Percentiles rank a stretch among this genome's conserved stretches.
Evolutionary conservation across 2,797 vertebrate genomes (phyloP).

Genomic region (Typhlichthys eigenmanni): DNA sequence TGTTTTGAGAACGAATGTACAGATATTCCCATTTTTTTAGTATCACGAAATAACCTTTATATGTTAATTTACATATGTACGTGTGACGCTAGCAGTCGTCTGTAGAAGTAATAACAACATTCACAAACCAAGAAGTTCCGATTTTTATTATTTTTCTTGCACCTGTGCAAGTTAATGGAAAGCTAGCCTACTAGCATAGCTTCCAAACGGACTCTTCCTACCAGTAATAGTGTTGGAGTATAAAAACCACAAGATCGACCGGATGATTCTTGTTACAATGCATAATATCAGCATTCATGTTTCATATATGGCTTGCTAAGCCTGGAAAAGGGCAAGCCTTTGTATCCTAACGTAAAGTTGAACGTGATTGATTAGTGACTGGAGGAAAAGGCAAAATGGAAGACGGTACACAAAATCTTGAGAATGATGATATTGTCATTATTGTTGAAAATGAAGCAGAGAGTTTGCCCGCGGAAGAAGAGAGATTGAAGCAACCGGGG

Average conservation of each 20-base stretch:
- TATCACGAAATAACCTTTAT: constrained; percentile 5
- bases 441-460: constrained; percentile 93
- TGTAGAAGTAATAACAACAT: neutral
- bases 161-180: constrained; percentile 11
- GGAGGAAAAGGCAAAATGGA: constrained; percentile 62
- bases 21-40: constrained; percentile 30
- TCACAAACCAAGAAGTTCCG: neutral
- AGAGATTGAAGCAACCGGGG: constrained; percentile 80
- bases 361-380: constrained; percentile 19
- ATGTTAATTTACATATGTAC: neutral
- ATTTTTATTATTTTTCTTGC: neutral
- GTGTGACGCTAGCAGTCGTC: neutral
- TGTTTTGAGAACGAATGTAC: constrained; percentile 46
- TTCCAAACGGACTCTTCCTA: constrained; percentile 11
- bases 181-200: constrained; percentile 63
- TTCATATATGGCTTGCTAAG: neutral
- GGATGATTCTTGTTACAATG: neutral
- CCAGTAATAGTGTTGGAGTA: neutral
- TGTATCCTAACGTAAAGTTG: constrained; percentile 21
- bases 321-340: constrained; percentile 7
- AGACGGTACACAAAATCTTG: constrained; percentile 59
- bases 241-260: neutral
- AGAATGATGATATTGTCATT: constrained; percentile 80
- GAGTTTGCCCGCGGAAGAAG: constrained; percentile 88
- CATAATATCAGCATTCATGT: neutral